Evolutionary conservation across 2,797 vertebrate species (phyloP).

Genomic region (Synanceia verrucosa): DNA sequence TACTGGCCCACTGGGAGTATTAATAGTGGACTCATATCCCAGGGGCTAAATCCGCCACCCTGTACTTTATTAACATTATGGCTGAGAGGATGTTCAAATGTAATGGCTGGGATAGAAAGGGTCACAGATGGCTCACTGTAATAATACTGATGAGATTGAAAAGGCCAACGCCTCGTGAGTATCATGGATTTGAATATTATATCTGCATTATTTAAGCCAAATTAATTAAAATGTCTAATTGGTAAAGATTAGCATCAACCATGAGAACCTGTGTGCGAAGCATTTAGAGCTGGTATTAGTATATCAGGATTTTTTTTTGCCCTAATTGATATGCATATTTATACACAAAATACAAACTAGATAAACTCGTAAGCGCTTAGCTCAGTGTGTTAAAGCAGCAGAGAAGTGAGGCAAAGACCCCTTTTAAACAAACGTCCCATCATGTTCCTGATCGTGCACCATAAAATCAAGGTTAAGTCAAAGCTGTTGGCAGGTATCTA

Average conservation of each 20-base stretch:
- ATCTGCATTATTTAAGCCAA: conserved; percentile 46
- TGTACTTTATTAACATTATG: conserved; percentile 56
- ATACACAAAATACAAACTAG: background rate
- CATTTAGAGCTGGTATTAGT: conserved; percentile 12
- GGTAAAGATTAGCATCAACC: conserved; percentile 38
- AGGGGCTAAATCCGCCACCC: conserved; percentile 43
- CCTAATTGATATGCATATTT: conserved; percentile 26
- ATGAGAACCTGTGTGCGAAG: background rate
- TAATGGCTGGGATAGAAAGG: conserved; percentile 43
- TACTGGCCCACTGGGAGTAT: conserved; percentile 38
- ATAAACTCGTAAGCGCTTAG: background rate
- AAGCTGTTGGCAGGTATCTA: background rate
- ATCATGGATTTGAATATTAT: conserved; percentile 33
- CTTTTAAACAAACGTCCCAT: background rate
- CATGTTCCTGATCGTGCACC: background rate
- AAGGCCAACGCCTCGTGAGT: conserved; percentile 38
- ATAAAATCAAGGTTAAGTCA: background rate
- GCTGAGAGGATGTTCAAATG: conserved; percentile 38
- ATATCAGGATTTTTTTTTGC: conserved; percentile 17
- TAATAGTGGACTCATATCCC: conserved; percentile 38
- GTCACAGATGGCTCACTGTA: conserved; percentile 51
- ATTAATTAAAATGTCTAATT: conserved; percentile 58
- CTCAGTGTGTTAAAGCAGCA: background rate
- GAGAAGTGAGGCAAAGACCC: background rate
- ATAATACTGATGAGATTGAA: conserved; percentile 50